phyloP scores from a whole-genome alignment of 2,113 vertebrate species.

The Pongo pygmaeus region DNA sequence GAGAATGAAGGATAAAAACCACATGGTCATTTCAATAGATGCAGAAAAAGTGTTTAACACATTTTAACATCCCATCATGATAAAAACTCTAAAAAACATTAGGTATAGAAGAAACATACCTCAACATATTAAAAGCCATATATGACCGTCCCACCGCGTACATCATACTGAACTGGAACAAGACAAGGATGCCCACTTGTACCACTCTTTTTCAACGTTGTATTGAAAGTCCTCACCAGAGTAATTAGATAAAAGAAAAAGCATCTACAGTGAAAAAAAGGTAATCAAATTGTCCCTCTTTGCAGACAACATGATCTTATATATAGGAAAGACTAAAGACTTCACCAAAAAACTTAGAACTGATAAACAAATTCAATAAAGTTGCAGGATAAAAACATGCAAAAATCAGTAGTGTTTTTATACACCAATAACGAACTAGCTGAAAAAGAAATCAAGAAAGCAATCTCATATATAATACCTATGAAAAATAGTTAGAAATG shows the following conservation, averaged over 20 bases:
- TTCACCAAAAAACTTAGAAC: background rate
- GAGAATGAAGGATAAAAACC: background rate
- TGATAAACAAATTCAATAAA: background rate
- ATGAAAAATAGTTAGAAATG: background rate
- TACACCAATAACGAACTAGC: background rate
- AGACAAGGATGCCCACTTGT: background rate
- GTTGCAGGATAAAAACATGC: background rate
- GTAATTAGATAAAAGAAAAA: background rate
- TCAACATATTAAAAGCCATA: background rate
- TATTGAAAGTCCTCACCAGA: background rate
- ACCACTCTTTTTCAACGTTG: background rate
- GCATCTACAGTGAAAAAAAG: background rate
- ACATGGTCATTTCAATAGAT: background rate
- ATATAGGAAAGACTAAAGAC: background rate
- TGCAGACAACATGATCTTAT: background rate
- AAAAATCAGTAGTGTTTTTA: background rate
- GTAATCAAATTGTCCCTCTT: background rate
- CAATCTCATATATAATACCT: background rate
- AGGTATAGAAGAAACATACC: background rate
- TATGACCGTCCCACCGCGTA: background rate
- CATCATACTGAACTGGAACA: background rate
- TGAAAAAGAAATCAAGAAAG: background rate
- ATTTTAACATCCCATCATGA: background rate
- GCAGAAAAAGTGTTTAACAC: background rate
- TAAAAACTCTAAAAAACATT: background rate